Evolutionary conservation across 1,140 invertebrate species (phyloP).

Genomic region (Listronotus oregonensis): DNA sequence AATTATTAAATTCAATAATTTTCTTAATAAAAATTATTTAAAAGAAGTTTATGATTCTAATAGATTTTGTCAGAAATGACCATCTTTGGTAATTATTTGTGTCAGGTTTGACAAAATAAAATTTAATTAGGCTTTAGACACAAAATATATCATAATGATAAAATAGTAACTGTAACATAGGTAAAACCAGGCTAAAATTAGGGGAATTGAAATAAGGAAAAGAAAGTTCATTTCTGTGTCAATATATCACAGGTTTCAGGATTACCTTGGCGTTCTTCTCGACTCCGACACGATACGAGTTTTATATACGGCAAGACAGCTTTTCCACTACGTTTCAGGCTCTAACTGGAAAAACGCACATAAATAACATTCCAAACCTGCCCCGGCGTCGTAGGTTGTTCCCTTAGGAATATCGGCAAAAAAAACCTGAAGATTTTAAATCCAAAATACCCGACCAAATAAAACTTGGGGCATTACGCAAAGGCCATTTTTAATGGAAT

Average conservation of each 20-base stretch:
- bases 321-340: constrained; percentile 16
- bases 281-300: constrained; percentile 12
- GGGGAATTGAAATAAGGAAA: constrained; percentile 3
- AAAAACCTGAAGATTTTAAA: neutral
- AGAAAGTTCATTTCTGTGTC: constrained; percentile 19
- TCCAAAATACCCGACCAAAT: neutral
- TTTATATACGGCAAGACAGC: constrained; percentile 14
- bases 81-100: too few relatives aligned
- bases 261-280: constrained; percentile 15
- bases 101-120: too few relatives aligned
- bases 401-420: constrained; percentile 2
- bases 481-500: too few relatives aligned
- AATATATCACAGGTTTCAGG: constrained; percentile 19
- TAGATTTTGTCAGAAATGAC: too few relatives aligned
- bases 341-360: constrained; percentile 17
- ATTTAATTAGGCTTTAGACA: too few relatives aligned
- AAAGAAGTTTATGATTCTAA: too few relatives aligned
- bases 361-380: constrained; percentile 17
- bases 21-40: too few relatives aligned
- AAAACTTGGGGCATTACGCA: too few relatives aligned
- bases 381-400: constrained; percentile 3
- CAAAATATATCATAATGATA: too few relatives aligned
- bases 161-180: too few relatives aligned
- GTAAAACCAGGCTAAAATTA: neutral
- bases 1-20: too few relatives aligned